phyloP scores from a whole-genome alignment of 2,797 vertebrate species.

The Parauchenoglanis punctatus region DNA sequence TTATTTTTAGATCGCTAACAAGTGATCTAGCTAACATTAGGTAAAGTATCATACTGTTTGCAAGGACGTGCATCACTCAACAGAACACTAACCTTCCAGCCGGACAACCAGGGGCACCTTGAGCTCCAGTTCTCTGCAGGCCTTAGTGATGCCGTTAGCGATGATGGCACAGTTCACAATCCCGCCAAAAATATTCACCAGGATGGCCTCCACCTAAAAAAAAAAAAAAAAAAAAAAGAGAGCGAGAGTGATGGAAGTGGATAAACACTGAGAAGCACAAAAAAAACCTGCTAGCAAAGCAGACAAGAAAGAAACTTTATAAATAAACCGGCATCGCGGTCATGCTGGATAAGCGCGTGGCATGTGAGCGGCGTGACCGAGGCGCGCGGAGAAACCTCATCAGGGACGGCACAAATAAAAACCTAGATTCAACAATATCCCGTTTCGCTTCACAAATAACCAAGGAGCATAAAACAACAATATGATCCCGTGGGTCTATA shows the following conservation, averaged over 20 bases:
- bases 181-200: slow-evolving; percentile 97
- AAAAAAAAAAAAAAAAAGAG: neutral
- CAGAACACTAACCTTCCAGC: slow-evolving; percentile 84
- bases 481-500: neutral
- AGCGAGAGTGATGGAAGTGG: neutral
- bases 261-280: neutral
- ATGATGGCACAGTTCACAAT: slow-evolving; percentile 98
- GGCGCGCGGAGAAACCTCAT: neutral
- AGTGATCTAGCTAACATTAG: too few relatives aligned
- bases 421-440: slow-evolving; percentile 12
- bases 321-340: neutral
- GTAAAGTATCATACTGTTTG: neutral
- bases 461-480: slow-evolving; percentile 8
- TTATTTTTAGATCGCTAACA: too few relatives aligned
- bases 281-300: neutral
- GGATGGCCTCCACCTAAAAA: slow-evolving; percentile 91
- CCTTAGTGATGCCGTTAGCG: slow-evolving; percentile 96
- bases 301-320: neutral
- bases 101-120: slow-evolving; percentile 95
- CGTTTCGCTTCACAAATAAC: slow-evolving; percentile 8
- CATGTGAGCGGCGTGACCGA: neutral
- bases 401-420: slow-evolving; percentile 10
- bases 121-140: slow-evolving; percentile 90
- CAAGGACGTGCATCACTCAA: neutral
- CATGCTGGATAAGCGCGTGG: neutral